Percentiles rank a stretch among this genome's conserved stretches.
Evolutionary conservation across 2,113 vertebrate species (phyloP).

Genomic region (Chloebia gouldiae): DNA sequence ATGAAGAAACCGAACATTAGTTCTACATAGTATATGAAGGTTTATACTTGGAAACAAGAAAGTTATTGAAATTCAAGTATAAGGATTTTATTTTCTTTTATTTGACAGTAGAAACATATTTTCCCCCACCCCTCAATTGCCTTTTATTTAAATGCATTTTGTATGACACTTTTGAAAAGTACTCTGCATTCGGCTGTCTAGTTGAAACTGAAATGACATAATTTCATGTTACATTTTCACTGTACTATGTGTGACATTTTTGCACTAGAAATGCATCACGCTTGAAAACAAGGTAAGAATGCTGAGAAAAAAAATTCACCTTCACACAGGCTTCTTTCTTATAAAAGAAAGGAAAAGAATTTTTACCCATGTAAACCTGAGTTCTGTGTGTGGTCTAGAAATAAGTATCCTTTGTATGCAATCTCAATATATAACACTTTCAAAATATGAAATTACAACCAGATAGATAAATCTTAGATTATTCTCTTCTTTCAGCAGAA

Average conservation of each 20-base stretch:
- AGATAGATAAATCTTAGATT: neutral
- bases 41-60: neutral
- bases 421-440: neutral
- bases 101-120: neutral
- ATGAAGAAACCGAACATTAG: neutral
- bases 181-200: neutral
- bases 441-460: neutral
- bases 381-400: neutral
- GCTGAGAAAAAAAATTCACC: neutral
- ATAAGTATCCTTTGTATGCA: neutral
- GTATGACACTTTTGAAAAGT: neutral
- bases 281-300: neutral
- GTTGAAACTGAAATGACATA: neutral
- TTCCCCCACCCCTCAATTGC: neutral
- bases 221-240: neutral
- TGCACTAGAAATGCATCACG: neutral
- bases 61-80: neutral
- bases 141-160: slow-evolving; percentile 6
- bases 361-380: neutral
- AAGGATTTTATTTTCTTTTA: neutral
- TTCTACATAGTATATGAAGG: neutral
- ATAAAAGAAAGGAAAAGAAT: neutral
- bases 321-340: neutral
- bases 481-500: neutral
- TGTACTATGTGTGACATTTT: neutral